Conservation (phyloP, 1,140 invertebrate genomes). For the Ladona fulva region DNA sequence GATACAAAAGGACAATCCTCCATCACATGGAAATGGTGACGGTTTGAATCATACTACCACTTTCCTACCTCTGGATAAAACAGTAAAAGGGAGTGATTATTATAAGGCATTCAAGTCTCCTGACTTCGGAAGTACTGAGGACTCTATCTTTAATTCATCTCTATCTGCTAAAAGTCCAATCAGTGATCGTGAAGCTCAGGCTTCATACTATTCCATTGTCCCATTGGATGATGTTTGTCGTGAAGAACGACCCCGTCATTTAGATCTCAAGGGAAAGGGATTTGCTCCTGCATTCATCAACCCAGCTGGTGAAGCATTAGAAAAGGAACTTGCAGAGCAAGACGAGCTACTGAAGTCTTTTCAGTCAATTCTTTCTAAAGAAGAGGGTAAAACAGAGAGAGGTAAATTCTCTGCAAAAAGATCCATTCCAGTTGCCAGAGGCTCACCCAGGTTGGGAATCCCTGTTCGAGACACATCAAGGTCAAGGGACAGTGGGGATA, state of each 20-base stretch:
- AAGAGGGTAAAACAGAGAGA: not conserved
- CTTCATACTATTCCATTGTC: constrained; percentile 28
- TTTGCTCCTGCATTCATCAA: not conserved
- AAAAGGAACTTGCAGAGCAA: constrained; percentile 29
- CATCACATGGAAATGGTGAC: constrained; percentile 14
- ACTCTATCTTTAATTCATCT: not conserved
- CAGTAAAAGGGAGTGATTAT: not conserved
- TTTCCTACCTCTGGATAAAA: not conserved
- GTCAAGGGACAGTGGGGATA: not conserved
- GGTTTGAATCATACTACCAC: not conserved
- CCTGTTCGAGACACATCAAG: not conserved
- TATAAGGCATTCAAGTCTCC: not conserved
- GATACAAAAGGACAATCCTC: not conserved
- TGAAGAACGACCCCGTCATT: not conserved
- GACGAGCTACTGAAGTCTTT: constrained; percentile 28
- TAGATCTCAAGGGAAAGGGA: not conserved
- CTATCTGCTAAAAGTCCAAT: too few relatives aligned
- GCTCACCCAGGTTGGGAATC: not conserved
- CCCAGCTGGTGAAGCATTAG: constrained; percentile 20
- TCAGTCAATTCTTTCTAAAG: constrained; percentile 25
- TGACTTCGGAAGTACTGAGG: not conserved
- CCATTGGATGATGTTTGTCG: constrained; percentile 24
- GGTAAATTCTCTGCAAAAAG: not conserved
- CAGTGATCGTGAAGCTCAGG: constrained; percentile 8
- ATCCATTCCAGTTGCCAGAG: not conserved